phyloP scores from a whole-genome alignment of 2,113 vertebrate species.

The Ardeotis arabs region DNA sequence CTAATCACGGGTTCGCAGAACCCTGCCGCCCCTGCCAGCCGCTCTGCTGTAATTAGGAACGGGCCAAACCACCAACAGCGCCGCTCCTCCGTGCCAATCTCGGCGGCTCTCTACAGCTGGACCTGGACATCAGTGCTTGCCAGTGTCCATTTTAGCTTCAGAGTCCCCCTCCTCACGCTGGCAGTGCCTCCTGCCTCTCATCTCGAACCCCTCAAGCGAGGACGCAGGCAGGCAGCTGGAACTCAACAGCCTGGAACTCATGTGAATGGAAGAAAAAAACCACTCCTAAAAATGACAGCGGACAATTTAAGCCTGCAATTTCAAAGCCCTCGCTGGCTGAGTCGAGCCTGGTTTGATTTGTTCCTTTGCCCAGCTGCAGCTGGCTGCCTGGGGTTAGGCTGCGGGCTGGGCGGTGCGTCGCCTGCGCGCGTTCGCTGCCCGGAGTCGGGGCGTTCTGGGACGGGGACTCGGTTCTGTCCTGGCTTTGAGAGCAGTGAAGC shows the following conservation, averaged over 20 bases:
- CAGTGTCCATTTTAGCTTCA: background rate
- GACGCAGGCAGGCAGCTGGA: conserved; percentile 31
- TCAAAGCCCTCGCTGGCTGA: conserved; percentile 1
- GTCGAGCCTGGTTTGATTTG: background rate
- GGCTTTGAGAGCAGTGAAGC: background rate
- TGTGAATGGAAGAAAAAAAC: background rate
- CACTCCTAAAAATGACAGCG: background rate
- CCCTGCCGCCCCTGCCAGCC: conserved; percentile 4
- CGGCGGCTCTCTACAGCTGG: background rate
- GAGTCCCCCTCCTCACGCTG: background rate
- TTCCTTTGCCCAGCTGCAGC: conserved; percentile 26
- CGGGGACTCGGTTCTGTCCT: background rate
- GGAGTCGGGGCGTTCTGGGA: background rate
- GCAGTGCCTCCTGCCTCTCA: background rate
- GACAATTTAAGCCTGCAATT: conserved; percentile 4
- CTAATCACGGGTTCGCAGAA: background rate
- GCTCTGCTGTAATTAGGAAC: background rate
- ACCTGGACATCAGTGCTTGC: background rate
- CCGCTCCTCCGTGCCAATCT: background rate
- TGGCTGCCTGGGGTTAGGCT: background rate
- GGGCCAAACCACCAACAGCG: background rate
- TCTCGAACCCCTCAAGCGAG: background rate
- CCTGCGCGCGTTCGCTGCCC: background rate
- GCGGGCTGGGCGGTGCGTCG: rapidly evolving
- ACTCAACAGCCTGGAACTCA: background rate